Conservation (phyloP, 2,888 invertebrate genomes). For the Polyommatus icarus region DNA sequence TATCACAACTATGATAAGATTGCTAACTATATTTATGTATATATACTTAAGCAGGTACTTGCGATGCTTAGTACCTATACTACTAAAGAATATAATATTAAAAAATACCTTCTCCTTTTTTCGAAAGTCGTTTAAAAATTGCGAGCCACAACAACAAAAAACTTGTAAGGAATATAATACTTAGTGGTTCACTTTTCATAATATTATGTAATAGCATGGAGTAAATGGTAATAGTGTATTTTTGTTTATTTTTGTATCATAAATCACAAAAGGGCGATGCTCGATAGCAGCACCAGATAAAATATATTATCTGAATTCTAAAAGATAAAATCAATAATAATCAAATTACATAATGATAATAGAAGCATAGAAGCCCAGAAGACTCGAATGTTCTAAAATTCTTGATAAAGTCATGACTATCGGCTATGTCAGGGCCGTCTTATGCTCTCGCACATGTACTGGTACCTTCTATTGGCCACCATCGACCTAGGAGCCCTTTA, state of each 20-base stretch:
- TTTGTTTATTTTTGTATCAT: neutral
- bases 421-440: conserved; percentile 14
- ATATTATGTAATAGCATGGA: neutral
- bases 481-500: conserved; percentile 26
- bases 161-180: neutral
- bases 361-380: neutral
- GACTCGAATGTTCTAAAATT: neutral
- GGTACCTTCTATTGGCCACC: conserved; percentile 21
- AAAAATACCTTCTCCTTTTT: too few relatives aligned
- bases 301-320: neutral
- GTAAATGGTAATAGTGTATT: too few relatives aligned
- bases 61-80: neutral
- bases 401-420: neutral
- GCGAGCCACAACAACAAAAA: neutral
- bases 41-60: neutral
- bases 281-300: neutral
- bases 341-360: neutral
- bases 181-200: neutral
- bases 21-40: neutral
- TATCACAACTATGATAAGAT: conserved; percentile 4
- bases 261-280: neutral
- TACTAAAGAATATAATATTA: too few relatives aligned
- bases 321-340: neutral
- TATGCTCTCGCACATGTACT: neutral
- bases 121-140: neutral